A percentile compares a stretch with the other conserved stretches of the same genome.
phyloP scores from a whole-genome alignment of 2,113 vertebrate genomes.

The Alligator mississippiensis region DNA sequence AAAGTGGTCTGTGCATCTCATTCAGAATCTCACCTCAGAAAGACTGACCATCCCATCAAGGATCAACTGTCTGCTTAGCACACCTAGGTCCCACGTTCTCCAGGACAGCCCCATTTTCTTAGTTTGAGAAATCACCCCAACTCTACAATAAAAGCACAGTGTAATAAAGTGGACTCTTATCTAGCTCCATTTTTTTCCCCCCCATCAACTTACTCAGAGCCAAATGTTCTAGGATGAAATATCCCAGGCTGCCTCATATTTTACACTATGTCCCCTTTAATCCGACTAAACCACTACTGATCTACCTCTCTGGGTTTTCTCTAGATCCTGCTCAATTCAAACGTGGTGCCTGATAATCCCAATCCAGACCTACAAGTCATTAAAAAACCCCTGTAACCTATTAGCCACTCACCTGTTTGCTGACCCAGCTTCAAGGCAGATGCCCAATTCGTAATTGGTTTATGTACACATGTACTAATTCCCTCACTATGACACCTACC shows the following conservation, averaged over 20 bases:
- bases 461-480: background rate
- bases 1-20: background rate
- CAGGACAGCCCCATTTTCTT: background rate
- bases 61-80: background rate
- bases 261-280: background rate
- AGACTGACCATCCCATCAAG: background rate
- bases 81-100: background rate
- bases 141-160: background rate
- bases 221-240: background rate
- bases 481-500: background rate
- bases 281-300: background rate
- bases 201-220: background rate
- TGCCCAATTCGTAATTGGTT: background rate
- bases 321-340: background rate
- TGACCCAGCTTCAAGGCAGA: rapidly evolving
- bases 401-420: background rate
- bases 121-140: background rate
- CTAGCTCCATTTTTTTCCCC: background rate
- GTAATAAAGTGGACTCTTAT: background rate
- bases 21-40: background rate
- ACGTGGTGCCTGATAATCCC: background rate
- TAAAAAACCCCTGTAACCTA: background rate
- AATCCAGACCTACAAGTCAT: background rate
- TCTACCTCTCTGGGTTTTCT: conserved; percentile 8
- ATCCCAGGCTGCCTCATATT: conserved; percentile 3